A percentile compares a stretch with the other conserved stretches of the same genome.
Conservation (phyloP, 2,113 vertebrate species). For the Columbina picui region DNA sequence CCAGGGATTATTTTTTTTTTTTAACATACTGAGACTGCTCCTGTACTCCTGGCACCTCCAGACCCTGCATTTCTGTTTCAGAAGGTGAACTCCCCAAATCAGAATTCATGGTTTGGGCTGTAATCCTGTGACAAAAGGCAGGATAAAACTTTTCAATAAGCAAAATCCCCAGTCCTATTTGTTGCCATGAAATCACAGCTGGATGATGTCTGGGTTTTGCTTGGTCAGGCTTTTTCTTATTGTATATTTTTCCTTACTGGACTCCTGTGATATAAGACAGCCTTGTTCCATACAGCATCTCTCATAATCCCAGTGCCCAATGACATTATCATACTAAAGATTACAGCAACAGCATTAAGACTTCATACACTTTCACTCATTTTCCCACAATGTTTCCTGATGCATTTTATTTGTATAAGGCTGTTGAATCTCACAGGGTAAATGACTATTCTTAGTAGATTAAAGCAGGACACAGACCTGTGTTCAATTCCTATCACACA, state of each 20-base stretch:
- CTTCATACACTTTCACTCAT: background rate
- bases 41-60: background rate
- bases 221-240: background rate
- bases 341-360: background rate
- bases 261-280: background rate
- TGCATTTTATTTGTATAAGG: background rate
- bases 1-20: conserved; percentile 10
- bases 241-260: background rate
- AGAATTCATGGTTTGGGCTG: background rate
- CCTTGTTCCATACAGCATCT: background rate
- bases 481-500: background rate
- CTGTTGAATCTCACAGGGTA: background rate
- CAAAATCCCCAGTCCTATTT: background rate
- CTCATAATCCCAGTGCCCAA: background rate
- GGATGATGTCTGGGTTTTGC: background rate
- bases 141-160: background rate
- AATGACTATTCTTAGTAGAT: background rate
- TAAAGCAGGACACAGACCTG: background rate
- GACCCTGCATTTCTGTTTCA: background rate
- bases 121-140: background rate
- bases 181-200: background rate
- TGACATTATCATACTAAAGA: background rate
- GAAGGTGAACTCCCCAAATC: background rate
- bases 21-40: background rate
- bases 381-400: background rate